Evolutionary conservation across 2,113 vertebrate genomes (phyloP), one percentile per base, ranked within the genome.

Genomic region (Capreolus pygargus): DNA sequence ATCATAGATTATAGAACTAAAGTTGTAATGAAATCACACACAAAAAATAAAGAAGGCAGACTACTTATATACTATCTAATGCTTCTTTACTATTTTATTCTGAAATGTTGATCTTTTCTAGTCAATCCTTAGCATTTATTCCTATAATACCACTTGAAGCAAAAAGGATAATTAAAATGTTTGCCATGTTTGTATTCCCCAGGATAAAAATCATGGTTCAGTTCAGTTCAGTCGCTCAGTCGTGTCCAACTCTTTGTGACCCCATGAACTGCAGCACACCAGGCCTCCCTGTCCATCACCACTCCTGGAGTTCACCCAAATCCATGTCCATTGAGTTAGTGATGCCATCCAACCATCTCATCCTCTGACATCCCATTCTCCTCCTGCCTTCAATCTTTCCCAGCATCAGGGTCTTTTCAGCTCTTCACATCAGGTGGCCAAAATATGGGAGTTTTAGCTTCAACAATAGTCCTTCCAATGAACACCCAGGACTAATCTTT

Each of bases 211-310:
- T 60, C 47, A 61, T 50, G 21, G 30, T 70, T 70, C 19, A 39
- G 67, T 70, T 70, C 67, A 39, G 67, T 39, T 36, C 33, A 67
- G 5, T 70, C 2, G 1, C 67, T 70, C 19, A 39, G n/a, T 70
- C 67, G 1, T 70, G n/a, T 39, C n/a, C 2, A 0, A 36, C 67
- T 70, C 19, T 70, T 36, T 70, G n/a, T 0, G 0, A 70, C 19
- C n/a, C 67, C 67, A 12, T 6, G 10, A 70, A 70, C 1, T 19
- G 0, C n/a, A 70, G 2, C n/a, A 23, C 2, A 0, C n/a, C 19
- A 39, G 67, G n/a, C 19, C 67, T 70, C 67, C 67, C n/a, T 70
- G 10, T 70, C 19, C 19, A 70, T 12, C 19, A 11, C 19, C 2
- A 70, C n/a, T 70, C n/a, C n/a, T 2, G 10, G n/a, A 70, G 11